Evolutionary conservation across 1,140 invertebrate species (phyloP), one percentile per base, ranked within the genome.

Genomic region (Dendroctonus valens): DNA sequence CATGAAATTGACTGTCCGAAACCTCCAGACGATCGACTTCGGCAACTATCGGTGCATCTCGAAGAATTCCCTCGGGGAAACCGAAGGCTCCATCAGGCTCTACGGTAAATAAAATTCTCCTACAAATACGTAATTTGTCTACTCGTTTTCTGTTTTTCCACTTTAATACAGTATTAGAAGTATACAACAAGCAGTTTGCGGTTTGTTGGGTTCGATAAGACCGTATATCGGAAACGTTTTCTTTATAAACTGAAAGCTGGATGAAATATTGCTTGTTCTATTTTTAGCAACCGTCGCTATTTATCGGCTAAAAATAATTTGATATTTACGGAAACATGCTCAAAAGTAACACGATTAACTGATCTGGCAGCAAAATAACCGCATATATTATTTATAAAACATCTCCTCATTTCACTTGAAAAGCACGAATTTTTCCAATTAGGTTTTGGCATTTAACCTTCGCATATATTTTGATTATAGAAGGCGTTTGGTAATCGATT

Each of bases 61-160:
- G 60, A 94, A 94, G 81, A 98, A 97, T 81, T 91, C 90, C 8
- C 84, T 97, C n/a, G 94, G 94, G 59, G 92, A 93, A 78, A 96
- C 94, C 14, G 92, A 94, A 79, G 93, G 93, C 66, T 90, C 89
- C 48, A 95, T 97, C 78, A 84, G 92, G 78, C 83, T 98, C 59
- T 96, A 95, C 77, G 92, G 95, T 97, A 86, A 87, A 84, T 79
- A 72, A 74, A 76, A 76, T 74, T 67, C 65, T 37, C 59, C 57
- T 62, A 57, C 65, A 67, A 67, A 67, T 58, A 58, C 49, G 65
- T 59, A 61, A 67, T 67, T 67, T 67, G 37, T 52, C 57, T 67
- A 61, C 51, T 61, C 49, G 38, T 59, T 66, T 59, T 51, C 52
- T 63, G 61, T 63, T 66, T 57, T 66, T 59, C 15, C 38, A 49